These are phyloP conservation scores for Limnothrissa miodon DNA, from an alignment of 2,113 vertebrate species.

Conservation along the genomic window DNA sequence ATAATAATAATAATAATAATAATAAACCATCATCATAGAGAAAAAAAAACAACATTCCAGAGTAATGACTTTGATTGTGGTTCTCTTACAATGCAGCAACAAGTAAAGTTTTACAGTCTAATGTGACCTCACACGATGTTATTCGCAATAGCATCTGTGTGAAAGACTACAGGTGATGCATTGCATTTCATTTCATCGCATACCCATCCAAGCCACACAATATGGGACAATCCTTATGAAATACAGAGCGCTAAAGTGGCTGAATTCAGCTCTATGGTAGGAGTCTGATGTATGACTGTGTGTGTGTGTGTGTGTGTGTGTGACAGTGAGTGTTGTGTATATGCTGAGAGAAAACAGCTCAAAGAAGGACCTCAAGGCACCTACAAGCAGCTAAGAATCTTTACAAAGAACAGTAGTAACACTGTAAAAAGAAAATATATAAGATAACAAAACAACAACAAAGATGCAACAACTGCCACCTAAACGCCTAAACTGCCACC, in stretches of 20 bases:
- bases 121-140: background rate
- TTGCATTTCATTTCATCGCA: background rate
- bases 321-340: background rate
- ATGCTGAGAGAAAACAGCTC: slow-evolving; percentile 15
- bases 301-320: background rate
- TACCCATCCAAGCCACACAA: background rate
- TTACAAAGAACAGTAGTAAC: slow-evolving; percentile 51
- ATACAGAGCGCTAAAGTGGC: background rate
- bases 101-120: background rate
- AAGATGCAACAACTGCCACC: background rate
- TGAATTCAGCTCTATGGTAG: background rate
- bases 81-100: slow-evolving; percentile 20
- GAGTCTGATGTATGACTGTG: background rate
- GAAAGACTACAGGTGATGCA: background rate
- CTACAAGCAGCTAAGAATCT: slow-evolving; percentile 63
- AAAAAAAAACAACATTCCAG: slow-evolving; percentile 34
- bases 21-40: slow-evolving; percentile 14
- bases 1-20: slow-evolving; percentile 20
- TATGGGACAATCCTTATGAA: background rate
- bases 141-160: background rate
- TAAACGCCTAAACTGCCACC: slow-evolving; percentile 23
- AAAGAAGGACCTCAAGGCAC: slow-evolving; percentile 65
- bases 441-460: slow-evolving; percentile 5
- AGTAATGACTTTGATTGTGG: slow-evolving; percentile 36
- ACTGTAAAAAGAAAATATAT: background rate